Percentiles rank a stretch among this genome's conserved stretches.
Evolutionary conservation across 2,797 vertebrate species (phyloP).

Genomic region (Crocidura indochinensis): DNA sequence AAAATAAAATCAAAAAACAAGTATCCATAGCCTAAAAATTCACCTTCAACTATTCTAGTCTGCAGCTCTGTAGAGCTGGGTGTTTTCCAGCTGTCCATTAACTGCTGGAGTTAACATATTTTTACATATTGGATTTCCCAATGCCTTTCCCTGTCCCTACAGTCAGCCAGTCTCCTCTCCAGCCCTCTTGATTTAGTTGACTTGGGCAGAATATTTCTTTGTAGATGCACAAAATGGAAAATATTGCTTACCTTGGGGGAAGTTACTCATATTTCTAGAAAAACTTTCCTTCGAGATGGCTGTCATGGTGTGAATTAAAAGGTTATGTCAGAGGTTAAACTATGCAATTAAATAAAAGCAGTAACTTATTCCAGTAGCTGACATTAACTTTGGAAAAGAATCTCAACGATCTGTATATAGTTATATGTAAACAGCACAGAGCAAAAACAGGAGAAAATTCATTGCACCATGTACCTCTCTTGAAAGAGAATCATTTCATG

Average conservation of each 20-base stretch:
- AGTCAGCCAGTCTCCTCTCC: background rate
- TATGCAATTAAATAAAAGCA: slow-evolving; percentile 85
- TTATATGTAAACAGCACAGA: slow-evolving; percentile 64
- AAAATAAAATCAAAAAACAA: background rate
- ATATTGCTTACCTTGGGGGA: slow-evolving; percentile 54
- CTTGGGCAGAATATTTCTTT: slow-evolving; percentile 35
- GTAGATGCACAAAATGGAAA: background rate
- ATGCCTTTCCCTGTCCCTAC: background rate
- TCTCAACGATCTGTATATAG: slow-evolving; percentile 77
- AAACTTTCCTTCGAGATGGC: slow-evolving; percentile 75
- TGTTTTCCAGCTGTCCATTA: background rate
- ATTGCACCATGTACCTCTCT: slow-evolving; percentile 67
- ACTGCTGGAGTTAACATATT: background rate
- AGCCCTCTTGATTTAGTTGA: slow-evolving; percentile 51
- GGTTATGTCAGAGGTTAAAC: slow-evolving; percentile 83
- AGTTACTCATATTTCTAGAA: slow-evolving; percentile 77
- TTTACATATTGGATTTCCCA: background rate
- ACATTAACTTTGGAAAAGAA: slow-evolving; percentile 80
- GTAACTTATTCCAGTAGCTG: slow-evolving; percentile 83
- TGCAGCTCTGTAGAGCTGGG: background rate
- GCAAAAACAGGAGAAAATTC: background rate
- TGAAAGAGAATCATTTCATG: slow-evolving; percentile 75
- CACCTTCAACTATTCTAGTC: background rate
- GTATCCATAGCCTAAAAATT: background rate
- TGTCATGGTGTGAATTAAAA: slow-evolving; percentile 82